Evolutionary conservation across 2,888 invertebrate genomes (phyloP).

Genomic region (Apamea sordens): DNA sequence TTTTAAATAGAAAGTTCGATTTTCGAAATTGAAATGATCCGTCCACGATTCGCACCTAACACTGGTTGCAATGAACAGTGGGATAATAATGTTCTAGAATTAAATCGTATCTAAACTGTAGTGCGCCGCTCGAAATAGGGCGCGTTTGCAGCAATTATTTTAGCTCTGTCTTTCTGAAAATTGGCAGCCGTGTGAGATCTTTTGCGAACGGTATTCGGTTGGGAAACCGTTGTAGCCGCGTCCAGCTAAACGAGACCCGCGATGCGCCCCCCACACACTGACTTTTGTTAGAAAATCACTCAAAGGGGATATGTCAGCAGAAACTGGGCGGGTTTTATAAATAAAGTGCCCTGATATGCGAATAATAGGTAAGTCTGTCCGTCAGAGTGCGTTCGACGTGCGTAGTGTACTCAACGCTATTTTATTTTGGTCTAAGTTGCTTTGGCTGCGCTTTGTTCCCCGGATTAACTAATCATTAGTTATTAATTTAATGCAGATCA

Average conservation of each 20-base stretch:
- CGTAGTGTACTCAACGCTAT: slow-evolving; percentile 70
- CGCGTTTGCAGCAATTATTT: slow-evolving; percentile 90
- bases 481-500: slow-evolving; percentile 50
- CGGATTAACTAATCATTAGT: slow-evolving; percentile 59
- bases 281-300: slow-evolving; percentile 63
- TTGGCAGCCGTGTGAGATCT: slow-evolving; percentile 89
- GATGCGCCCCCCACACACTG: slow-evolving; percentile 72
- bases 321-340: slow-evolving; percentile 85
- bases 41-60: slow-evolving; percentile 43
- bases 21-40: slow-evolving; percentile 49
- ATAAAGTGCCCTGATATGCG: slow-evolving; percentile 88
- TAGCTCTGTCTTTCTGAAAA: slow-evolving; percentile 90
- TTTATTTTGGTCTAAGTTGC: slow-evolving; percentile 78
- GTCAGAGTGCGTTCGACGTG: slow-evolving; percentile 76
- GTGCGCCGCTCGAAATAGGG: slow-evolving; percentile 88
- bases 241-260: slow-evolving; percentile 77
- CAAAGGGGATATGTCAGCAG: slow-evolving; percentile 78
- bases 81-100: slow-evolving; percentile 86
- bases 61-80: slow-evolving; percentile 74
- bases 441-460: slow-evolving; percentile 63
- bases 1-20: slow-evolving; percentile 41
- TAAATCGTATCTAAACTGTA: slow-evolving; percentile 86
- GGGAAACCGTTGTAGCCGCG: slow-evolving; percentile 86
- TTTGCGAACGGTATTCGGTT: slow-evolving; percentile 89
- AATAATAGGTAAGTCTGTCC: slow-evolving; percentile 87